Evolutionary conservation across 2,113 vertebrate species (phyloP), one percentile per base, ranked within the genome.

Genomic region (Boleophthalmus pectinirostris): DNA sequence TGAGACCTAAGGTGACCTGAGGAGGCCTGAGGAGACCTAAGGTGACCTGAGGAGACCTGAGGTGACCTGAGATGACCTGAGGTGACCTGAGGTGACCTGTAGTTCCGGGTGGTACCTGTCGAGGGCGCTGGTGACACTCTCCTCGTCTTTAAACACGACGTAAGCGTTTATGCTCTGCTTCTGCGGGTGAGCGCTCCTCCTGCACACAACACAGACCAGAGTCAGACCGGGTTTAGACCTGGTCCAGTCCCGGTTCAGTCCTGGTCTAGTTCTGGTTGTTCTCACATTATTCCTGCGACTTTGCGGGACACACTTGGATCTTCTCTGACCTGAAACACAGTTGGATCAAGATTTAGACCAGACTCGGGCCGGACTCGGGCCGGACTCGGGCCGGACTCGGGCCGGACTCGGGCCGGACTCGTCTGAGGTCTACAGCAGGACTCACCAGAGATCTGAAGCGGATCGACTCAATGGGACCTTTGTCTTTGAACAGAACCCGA

Each of bases 361-460:
- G 45, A n/a, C 18, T 6, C 4, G 23, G 95, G 98, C 72, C 97
- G 95, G 74, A 99, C 97, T 11, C 97, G 94, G 68, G 97, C 75
- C 13, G 3, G 46, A 47, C 10, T 47, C 46, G 11, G 46, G 11
- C 9, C 87, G 98, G 21, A 56, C 20, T 23, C 53, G 8, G 53
- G 21, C 53, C 25, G 16, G 58, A 61, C 33, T 3, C 24, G 35
- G 16, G 8, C 12, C 1, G 6, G n/a, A n/a, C n/a, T n/a, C n/a
- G n/a, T n/a, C n/a, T n/a, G n/a, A n/a, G n/a, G n/a, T 23, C 49
- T 53, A 11, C 25, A 43, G 18, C 2, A 11, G 35, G 33, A 89
- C 93, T 14, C 95, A 98, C 97, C 94, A 98, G 82, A 66, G 96
- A 98, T 70, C 97, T 95, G 74, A 99, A 98, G 12, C 97, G 94